Evolutionary conservation across 2,113 vertebrate genomes (phyloP).

Genomic region (Narcine bancroftii): DNA sequence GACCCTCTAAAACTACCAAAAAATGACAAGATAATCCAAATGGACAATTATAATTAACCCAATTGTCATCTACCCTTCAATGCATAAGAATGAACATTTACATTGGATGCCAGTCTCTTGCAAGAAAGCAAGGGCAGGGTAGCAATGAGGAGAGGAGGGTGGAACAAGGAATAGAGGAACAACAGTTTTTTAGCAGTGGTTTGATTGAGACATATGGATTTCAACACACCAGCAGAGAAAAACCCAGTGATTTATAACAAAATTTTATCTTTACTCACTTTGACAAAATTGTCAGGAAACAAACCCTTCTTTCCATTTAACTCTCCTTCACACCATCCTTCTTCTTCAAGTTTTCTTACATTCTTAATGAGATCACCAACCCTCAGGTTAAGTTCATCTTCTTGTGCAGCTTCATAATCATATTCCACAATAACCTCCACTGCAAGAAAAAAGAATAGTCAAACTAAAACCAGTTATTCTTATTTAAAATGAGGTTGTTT

Average conservation of each 20-base stretch:
- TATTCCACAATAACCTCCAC: slow-evolving; percentile 89
- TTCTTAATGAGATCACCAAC: slow-evolving; percentile 84
- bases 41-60: too few relatives aligned
- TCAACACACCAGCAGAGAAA: too few relatives aligned
- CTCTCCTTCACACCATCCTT: slow-evolving; percentile 94
- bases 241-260: neutral
- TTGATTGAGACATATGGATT: too few relatives aligned
- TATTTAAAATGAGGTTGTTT: neutral
- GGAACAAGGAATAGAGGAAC: too few relatives aligned
- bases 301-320: slow-evolving; percentile 79
- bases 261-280: slow-evolving; percentile 58
- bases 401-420: slow-evolving; percentile 82
- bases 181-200: too few relatives aligned
- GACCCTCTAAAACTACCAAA: too few relatives aligned
- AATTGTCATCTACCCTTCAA: too few relatives aligned
- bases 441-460: slow-evolving; percentile 43
- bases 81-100: too few relatives aligned
- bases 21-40: too few relatives aligned
- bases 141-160: too few relatives aligned
- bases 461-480: neutral
- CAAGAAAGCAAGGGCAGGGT: too few relatives aligned
- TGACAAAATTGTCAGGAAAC: slow-evolving; percentile 97
- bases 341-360: slow-evolving; percentile 79
- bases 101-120: too few relatives aligned
- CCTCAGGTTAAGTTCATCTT: slow-evolving; percentile 84